phyloP scores from a whole-genome alignment of 1,140 invertebrate genomes.

The Microvelia longipes region DNA sequence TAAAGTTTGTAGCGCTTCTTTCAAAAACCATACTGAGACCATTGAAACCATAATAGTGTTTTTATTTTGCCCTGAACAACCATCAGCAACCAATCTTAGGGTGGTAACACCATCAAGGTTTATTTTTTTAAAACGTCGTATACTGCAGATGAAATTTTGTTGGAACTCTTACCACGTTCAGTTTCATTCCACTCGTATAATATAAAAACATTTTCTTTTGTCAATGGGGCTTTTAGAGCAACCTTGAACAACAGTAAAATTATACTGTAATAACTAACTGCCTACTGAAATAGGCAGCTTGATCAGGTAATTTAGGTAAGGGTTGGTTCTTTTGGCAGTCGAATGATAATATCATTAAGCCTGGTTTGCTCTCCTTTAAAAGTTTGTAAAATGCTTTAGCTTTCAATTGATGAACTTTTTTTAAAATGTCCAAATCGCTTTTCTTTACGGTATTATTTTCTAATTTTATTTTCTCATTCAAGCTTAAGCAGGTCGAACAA shows the following conservation, averaged over 20 bases:
- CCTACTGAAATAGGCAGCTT: constrained; percentile 25
- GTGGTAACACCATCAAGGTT: constrained; percentile 14
- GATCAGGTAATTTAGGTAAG: constrained; percentile 25
- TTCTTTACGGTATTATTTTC: constrained; percentile 11
- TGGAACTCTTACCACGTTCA: constrained; percentile 22
- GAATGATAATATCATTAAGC: constrained; percentile 16
- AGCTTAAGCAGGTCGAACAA: constrained; percentile 18
- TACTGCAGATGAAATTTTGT: constrained; percentile 25
- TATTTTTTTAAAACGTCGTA: constrained; percentile 21
- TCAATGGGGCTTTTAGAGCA: constrained; percentile 22
- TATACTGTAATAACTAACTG: constrained; percentile 17
- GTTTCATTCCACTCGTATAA: constrained; percentile 26
- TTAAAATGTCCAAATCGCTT: constrained; percentile 12
- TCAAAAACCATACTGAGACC: constrained; percentile 20
- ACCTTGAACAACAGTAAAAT: constrained; percentile 26
- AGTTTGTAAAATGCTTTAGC: background rate
- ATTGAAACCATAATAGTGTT: constrained; percentile 23
- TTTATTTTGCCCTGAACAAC: constrained; percentile 26
- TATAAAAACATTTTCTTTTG: constrained; percentile 20
- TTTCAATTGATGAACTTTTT: background rate
- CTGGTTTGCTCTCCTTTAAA: background rate
- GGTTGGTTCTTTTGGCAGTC: constrained; percentile 30
- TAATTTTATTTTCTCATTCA: constrained; percentile 15
- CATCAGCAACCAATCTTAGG: constrained; percentile 22
- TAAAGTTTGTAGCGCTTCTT: constrained; percentile 18